Evolutionary conservation across 2,888 invertebrate species (phyloP).

Genomic region (Marasmarcha lunaedactyla): DNA sequence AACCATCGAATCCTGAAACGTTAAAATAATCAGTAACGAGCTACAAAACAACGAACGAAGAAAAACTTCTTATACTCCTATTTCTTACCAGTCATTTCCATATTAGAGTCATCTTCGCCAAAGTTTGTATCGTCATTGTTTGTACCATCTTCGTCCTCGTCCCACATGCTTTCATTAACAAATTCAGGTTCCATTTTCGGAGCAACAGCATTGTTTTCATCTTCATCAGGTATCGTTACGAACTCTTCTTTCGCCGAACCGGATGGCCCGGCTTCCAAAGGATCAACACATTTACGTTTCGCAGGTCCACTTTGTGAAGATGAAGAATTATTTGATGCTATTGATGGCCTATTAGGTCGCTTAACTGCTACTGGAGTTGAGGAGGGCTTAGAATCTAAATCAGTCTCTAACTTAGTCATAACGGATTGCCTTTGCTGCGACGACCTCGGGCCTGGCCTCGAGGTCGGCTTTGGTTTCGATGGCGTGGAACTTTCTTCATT

Average conservation of each 20-base stretch:
- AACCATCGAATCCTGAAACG: slow-evolving; percentile 57
- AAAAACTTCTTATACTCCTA: too few relatives aligned
- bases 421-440: slow-evolving; percentile 73
- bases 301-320: slow-evolving; percentile 71
- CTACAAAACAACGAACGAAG: too few relatives aligned
- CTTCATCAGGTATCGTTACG: slow-evolving; percentile 65
- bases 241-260: slow-evolving; percentile 67
- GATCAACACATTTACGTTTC: slow-evolving; percentile 71
- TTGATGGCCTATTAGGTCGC: slow-evolving; percentile 75
- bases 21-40: neutral
- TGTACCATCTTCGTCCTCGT: slow-evolving; percentile 72
- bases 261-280: slow-evolving; percentile 72
- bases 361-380: slow-evolving; percentile 72
- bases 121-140: slow-evolving; percentile 74
- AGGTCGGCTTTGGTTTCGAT: slow-evolving; percentile 70
- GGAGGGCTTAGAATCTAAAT: slow-evolving; percentile 73
- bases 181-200: slow-evolving; percentile 78
- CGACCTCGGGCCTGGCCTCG: slow-evolving; percentile 74
- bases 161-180: slow-evolving; percentile 72
- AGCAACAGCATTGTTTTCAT: slow-evolving; percentile 69
- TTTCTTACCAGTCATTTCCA: slow-evolving; percentile 71
- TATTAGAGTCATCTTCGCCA: slow-evolving; percentile 75
- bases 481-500: slow-evolving; percentile 70
- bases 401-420: slow-evolving; percentile 74
- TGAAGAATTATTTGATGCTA: slow-evolving; percentile 70